Base-by-base conservation (phyloP, 2,888 invertebrate species). In the Lasioglossum malachurum region DNA sequence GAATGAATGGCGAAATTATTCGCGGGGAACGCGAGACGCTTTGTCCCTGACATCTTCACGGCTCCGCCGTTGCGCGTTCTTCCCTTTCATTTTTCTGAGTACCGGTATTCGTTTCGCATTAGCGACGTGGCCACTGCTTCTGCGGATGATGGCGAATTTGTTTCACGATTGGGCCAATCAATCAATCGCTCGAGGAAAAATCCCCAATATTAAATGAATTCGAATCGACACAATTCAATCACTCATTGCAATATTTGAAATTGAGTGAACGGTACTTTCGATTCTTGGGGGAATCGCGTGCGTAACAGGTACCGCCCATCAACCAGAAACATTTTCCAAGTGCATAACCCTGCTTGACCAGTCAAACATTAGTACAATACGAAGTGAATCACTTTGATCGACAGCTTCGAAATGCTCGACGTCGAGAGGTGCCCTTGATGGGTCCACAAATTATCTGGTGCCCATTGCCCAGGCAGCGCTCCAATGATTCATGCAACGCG, bases 1-100 rank as follows among this genome's bases (percentile, higher is more conserved):
- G 76, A 86, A 87, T 74, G 84, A 90, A 90, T 87, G 89, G 82
- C 79, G 78, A 87, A 89, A 90, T 90, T 90, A 90, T 90, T 87
- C 89, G 85, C 82, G 57, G 77, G n/a, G 71, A 81, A 81, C 78
- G 75, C 71, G 80, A 73, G 77, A 80, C 81, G 74, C 84, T 90
- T 86, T 89, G 82, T 89, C 86, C 83, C 89, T 87, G 90, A 89
- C 90, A 87, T 76, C 82, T 82, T 86, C 89, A 90, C 77, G 83
- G 74, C 79, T 81, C 67, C 80, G 81, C 80, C 81, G 78, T 71
- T 76, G 64, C 84, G 78, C 80, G 67, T 82, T 83, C 82, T 73
- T 76, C 83, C 69, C 80, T 79, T 76, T 64, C 79, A 71, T 82
- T 86, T 79, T 82, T 76, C 80, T 19, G 44, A 73, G 44, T 38